These are phyloP conservation scores for Lates calcarifer DNA, from an alignment of 2,113 vertebrate species.

Conservation along the genomic window DNA sequence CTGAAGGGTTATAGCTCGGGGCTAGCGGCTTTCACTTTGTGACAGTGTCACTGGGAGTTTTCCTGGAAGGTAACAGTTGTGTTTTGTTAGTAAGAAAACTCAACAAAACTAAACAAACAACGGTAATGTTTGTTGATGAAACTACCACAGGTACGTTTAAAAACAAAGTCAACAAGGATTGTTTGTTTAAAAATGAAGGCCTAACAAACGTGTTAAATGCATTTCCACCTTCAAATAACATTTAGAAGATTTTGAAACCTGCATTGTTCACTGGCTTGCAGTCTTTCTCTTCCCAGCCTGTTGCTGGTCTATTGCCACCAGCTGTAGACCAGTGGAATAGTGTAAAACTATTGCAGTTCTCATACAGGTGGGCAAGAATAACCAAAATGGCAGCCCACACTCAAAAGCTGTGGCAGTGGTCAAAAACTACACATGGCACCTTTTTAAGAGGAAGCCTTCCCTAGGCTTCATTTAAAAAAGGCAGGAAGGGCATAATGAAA, in stretches of 20 bases:
- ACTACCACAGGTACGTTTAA: too few relatives aligned
- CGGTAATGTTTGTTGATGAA: too few relatives aligned
- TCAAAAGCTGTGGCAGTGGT: neutral
- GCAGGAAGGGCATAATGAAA: neutral
- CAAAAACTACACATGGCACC: neutral
- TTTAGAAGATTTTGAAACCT: neutral
- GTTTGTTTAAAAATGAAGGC: neutral
- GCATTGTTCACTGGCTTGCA: neutral
- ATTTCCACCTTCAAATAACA: neutral
- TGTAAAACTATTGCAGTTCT: neutral
- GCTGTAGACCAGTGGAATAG: neutral
- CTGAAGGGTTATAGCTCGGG: neutral
- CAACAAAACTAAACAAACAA: too few relatives aligned
- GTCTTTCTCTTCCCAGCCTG: neutral
- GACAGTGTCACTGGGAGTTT: neutral
- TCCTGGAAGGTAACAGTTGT: too few relatives aligned
- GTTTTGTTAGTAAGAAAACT: too few relatives aligned
- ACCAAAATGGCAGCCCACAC: neutral
- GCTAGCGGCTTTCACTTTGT: neutral
- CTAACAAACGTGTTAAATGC: neutral
- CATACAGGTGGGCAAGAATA: neutral
- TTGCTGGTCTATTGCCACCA: neutral
- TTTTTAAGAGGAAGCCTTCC: neutral
- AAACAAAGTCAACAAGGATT: neutral
- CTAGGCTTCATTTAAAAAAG: neutral